Evolutionary conservation across 2,888 invertebrate species (phyloP), one percentile per base, ranked within the genome.

Genomic region (Monopis laevigella): DNA sequence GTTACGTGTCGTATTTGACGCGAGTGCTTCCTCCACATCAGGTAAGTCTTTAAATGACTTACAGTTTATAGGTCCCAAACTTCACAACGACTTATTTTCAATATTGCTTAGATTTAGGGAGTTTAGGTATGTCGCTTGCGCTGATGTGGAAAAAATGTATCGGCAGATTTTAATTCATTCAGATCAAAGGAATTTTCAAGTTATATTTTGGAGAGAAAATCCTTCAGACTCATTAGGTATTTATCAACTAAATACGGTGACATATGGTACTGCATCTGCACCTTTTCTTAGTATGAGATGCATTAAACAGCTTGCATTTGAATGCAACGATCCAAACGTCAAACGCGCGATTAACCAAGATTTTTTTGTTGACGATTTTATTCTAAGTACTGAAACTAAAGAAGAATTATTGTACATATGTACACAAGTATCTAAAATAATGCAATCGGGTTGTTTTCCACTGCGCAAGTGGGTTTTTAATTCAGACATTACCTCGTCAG

Each of bases 171-270:
- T 46, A 14, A 43, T 60, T 13, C 39, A 51, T 8, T 28, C 43
- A 1, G 46, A 52, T 13, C 52, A 60, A 42, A 36, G 55, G 3
- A 38, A 49, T 11, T 45, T 56, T 3, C 62, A 63, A 43, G 38
- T 53, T 24, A 58, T 62, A 3, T 34, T 62, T 1, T 65, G 60
- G 59, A 42, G 57, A 1, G 48, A 54, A 1, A 46, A 49, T 29
- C 40, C 48, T 0, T 19, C 41, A 1, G 46, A 54, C 2, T 46
- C 51, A 1, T 8, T 57, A 16, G 14, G 45, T 14, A 42, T 51
- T 3, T 58, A 51, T 36, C 51, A 45, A 6, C 42, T 56, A 10
- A 53, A 53, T 13, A 56, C 52, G 1, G 52, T 58, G 0, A 53
- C 54, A 1, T 58, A 55, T 35, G 55, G 54, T 5, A 53, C 51